phyloP scores from a whole-genome alignment of 2,113 vertebrate species.

The Nymphicus hollandicus region DNA sequence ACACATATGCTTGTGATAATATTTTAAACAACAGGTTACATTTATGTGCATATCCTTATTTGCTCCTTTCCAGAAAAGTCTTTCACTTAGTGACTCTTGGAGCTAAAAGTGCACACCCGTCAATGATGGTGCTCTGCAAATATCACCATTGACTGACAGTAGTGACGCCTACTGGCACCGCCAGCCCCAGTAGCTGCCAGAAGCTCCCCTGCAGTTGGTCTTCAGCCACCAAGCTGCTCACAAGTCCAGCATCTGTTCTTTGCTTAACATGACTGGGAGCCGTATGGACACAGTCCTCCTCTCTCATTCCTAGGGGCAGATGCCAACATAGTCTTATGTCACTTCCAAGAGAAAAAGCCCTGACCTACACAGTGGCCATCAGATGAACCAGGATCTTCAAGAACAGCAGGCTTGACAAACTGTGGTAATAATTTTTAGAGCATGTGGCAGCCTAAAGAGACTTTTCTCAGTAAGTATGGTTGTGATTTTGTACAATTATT shows the following conservation, averaged over 20 bases:
- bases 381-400: not conserved
- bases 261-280: constrained; percentile 56
- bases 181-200: constrained; percentile 16
- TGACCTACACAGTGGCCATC: not conserved
- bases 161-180: constrained; percentile 41
- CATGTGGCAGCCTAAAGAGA: not conserved
- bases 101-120: constrained; percentile 5
- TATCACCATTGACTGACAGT: constrained; percentile 48
- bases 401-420: constrained; percentile 1
- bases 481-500: not conserved
- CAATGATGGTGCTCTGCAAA: constrained; percentile 9
- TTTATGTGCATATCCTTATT: not conserved
- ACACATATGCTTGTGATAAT: not conserved
- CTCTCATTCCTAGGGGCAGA: constrained; percentile 54
- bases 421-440: not conserved
- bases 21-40: not conserved
- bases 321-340: constrained; percentile 42
- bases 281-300: constrained; percentile 53
- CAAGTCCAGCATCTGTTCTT: constrained; percentile 67
- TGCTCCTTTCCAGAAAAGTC: not conserved
- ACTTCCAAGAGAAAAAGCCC: constrained; percentile 51
- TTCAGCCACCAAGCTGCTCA: constrained; percentile 57
- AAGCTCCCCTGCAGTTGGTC: constrained; percentile 55
- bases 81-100: not conserved
- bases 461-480: not conserved